Conservation (phyloP, 2,888 invertebrate genomes). For the Leucoptera coffeella region DNA sequence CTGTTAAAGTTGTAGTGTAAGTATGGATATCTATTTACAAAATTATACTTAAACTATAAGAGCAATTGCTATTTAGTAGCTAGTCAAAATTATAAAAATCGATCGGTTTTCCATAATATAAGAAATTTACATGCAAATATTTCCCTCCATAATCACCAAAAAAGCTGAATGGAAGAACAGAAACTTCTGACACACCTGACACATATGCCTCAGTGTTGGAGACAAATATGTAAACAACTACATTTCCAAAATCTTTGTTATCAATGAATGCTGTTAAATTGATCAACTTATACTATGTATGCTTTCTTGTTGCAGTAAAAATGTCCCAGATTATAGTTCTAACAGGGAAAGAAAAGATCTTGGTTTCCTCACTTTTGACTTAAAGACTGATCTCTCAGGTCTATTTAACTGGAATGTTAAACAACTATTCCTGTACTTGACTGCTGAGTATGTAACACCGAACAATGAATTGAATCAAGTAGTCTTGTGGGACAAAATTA, state of each 20-base stretch:
- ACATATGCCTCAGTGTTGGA: too few relatives aligned
- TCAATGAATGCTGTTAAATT: neutral
- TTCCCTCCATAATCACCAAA: too few relatives aligned
- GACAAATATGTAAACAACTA: neutral
- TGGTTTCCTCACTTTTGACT: constrained; percentile 90
- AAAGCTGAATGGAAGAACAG: too few relatives aligned
- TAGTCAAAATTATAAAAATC: too few relatives aligned
- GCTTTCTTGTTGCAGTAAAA: constrained; percentile 64
- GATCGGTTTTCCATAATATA: too few relatives aligned
- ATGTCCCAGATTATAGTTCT: constrained; percentile 93
- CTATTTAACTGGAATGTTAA: constrained; percentile 99
- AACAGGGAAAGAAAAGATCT: constrained; percentile 92
- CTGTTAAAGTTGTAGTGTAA: constrained; percentile 92
- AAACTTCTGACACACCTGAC: too few relatives aligned
- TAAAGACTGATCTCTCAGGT: constrained; percentile 84
- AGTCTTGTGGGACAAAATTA: constrained; percentile 98
- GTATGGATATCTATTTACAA: too few relatives aligned
- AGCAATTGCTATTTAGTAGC: too few relatives aligned
- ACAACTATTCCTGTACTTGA: constrained; percentile 92
- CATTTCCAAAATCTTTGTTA: neutral
- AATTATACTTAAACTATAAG: too few relatives aligned
- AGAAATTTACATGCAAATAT: too few relatives aligned
- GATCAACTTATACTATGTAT: too few relatives aligned
- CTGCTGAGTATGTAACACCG: constrained; percentile 89
- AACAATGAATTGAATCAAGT: constrained; percentile 89